Evolutionary conservation across 2,113 vertebrate species (phyloP), one percentile per base, ranked within the genome.

Genomic region (Psittacus erithacus): DNA sequence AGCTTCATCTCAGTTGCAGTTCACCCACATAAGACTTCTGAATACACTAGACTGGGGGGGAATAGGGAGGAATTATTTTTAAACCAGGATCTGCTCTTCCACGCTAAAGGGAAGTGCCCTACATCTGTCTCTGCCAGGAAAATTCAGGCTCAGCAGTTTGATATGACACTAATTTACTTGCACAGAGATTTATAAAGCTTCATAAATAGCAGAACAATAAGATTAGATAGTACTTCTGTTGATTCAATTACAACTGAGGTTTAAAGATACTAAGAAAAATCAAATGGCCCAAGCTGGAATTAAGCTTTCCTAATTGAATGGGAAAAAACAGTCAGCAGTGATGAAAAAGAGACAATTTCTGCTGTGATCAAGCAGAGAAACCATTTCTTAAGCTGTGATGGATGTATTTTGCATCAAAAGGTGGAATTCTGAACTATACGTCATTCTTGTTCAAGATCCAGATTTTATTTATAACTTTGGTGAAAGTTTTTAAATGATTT

Each of bases 151-250:
- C 93, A 97, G 95, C 81, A 93, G 67, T 94, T 97, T 93, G 79
- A 93, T 93, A 59, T 92, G 92, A 95, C 90, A 94, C 69, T 96
- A 96, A 97, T 97, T 97, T 96, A 93, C 92, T 97, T 95, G 90
- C 92, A 87, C 90, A 80, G 82, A 91, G 80, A 97, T 95, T 96
- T 95, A 95, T 95, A 95, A 96, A 96, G 86, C 94, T 97, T 97
- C 76, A 82, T 94, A 92, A 93, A 92, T 90, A 96, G 95, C 68
- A 95, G 88, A 94, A 95, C 84, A 84, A 95, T 94, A 86, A 82
- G 90, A 97, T 96, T 94, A 96, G 88, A 91, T 95, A 81, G 86
- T 92, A 86, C 88, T 97, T 97, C 85, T 96, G 86, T 92, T 96
- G 94, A 93, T 96, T 96, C 85, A 84, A 82, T 97, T 97, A 90